Conservation (phyloP, 2,888 invertebrate genomes). For the Sinopyrophorus schimmeli region DNA sequence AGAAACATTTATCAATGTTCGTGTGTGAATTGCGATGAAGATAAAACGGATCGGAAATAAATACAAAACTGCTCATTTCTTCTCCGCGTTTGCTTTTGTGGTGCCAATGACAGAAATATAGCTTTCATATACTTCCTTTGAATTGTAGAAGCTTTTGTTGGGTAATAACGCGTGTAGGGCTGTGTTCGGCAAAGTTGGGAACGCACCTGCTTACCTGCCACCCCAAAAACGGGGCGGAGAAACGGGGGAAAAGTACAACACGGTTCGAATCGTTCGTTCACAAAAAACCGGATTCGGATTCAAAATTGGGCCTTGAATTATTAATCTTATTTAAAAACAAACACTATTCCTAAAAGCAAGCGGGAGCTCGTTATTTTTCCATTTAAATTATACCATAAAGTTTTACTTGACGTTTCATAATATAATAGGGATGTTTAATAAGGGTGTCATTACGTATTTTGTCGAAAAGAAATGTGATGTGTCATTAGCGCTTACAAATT, state of each 20-base stretch:
- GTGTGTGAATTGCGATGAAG: too few relatives aligned
- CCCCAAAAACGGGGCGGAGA: background rate
- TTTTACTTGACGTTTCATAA: background rate
- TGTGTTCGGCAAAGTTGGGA: slow-evolving; percentile 4
- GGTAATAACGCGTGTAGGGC: slow-evolving; percentile 18
- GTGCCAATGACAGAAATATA: slow-evolving; percentile 11
- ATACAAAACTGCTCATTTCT: too few relatives aligned
- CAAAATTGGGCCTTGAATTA: slow-evolving; percentile 6
- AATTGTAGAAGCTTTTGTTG: slow-evolving; percentile 13
- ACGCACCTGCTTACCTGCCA: slow-evolving; percentile 22
- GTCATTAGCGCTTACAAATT: too few relatives aligned
- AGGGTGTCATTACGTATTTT: slow-evolving; percentile 3
- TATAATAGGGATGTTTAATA: background rate
- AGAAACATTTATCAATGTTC: too few relatives aligned
- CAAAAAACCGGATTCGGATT: slow-evolving; percentile 1
- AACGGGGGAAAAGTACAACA: background rate
- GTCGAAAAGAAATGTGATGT: background rate
- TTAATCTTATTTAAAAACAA: background rate
- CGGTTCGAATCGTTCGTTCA: background rate
- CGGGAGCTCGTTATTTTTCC: slow-evolving; percentile 5
- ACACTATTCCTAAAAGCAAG: background rate
- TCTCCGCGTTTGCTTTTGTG: too few relatives aligned
- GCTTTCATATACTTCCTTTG: background rate
- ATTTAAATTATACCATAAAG: slow-evolving; percentile 6
- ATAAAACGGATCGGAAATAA: too few relatives aligned